Evolutionary conservation across 2,797 vertebrate genomes (phyloP).

Genomic region (Lophura swinhoii): DNA sequence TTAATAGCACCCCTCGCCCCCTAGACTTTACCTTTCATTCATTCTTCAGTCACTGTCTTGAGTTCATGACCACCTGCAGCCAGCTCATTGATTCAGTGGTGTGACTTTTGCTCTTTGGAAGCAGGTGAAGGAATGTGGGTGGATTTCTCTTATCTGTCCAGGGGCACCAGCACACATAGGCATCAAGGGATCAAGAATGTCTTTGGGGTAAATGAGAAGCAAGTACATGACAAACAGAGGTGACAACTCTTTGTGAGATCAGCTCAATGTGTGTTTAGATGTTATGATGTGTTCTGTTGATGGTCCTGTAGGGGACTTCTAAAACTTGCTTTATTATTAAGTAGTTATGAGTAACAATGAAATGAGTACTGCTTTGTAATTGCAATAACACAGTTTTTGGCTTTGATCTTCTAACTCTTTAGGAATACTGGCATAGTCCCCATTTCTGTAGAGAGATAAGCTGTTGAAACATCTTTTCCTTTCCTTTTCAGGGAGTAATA

Average conservation of each 20-base stretch:
- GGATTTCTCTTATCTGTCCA: neutral
- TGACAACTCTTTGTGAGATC: neutral
- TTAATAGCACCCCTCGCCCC: neutral
- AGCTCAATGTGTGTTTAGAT: neutral
- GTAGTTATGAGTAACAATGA: neutral
- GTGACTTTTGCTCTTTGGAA: slow-evolving; percentile 9
- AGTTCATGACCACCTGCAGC: neutral
- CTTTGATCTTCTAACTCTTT: neutral
- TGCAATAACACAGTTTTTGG: neutral
- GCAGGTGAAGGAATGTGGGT: neutral
- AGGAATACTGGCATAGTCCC: neutral
- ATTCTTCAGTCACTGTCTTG: neutral
- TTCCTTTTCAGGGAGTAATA: slow-evolving; percentile 83
- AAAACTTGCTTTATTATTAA: neutral
- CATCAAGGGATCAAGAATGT: neutral
- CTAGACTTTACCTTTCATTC: neutral
- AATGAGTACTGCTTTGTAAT: neutral
- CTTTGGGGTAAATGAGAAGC: neutral
- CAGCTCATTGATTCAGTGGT: neutral
- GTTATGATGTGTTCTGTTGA: neutral
- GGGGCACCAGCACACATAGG: neutral
- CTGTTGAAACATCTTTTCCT: slow-evolving; percentile 4
- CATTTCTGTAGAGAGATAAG: neutral
- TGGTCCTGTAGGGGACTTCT: neutral
- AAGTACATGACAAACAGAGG: neutral